A percentile compares a stretch with the other conserved stretches of the same genome.
These are phyloP conservation scores for Trachelus troglodyta DNA, from an alignment of 2,888 invertebrate genomes.

Conservation along the genomic window DNA sequence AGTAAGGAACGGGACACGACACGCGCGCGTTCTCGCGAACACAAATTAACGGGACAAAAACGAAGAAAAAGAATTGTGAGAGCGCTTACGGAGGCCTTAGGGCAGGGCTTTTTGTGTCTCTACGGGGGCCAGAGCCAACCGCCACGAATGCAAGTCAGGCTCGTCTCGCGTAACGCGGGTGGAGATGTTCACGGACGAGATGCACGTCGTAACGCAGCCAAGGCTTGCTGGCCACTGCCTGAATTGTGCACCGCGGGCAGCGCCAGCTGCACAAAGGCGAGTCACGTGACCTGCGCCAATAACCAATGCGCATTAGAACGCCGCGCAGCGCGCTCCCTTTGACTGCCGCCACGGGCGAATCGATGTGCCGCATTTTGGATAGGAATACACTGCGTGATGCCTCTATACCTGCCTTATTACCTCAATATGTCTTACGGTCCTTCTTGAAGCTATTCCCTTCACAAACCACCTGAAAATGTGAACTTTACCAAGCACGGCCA, in stretches of 20 bases:
- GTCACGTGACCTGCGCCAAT: conserved; percentile 26
- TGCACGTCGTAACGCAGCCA: conserved; percentile 50
- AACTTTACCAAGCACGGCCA: background rate
- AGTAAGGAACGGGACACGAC: background rate
- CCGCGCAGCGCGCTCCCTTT: conserved; percentile 6
- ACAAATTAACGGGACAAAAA: conserved; percentile 19
- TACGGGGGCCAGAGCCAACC: conserved; percentile 11
- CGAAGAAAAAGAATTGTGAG: conserved; percentile 13
- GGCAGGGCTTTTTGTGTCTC: conserved; percentile 11
- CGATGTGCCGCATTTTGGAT: conserved; percentile 1
- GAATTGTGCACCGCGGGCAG: conserved; percentile 18
- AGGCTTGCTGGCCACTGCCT: conserved; percentile 55
- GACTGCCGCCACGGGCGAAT: conserved; percentile 2
- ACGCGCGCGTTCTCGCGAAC: background rate
- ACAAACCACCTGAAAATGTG: background rate
- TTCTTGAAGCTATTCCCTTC: background rate
- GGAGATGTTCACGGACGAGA: conserved; percentile 17
- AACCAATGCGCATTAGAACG: conserved; percentile 11
- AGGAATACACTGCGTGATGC: background rate
- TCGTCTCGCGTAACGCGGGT: conserved; percentile 26
- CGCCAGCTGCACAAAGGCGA: conserved; percentile 17
- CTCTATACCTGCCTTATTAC: background rate
- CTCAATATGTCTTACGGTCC: background rate
- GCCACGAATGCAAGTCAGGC: conserved; percentile 16
- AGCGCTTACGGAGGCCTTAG: conserved; percentile 9